phyloP scores from a whole-genome alignment of 2,113 vertebrate species.

The Mystacornis crossleyi region DNA sequence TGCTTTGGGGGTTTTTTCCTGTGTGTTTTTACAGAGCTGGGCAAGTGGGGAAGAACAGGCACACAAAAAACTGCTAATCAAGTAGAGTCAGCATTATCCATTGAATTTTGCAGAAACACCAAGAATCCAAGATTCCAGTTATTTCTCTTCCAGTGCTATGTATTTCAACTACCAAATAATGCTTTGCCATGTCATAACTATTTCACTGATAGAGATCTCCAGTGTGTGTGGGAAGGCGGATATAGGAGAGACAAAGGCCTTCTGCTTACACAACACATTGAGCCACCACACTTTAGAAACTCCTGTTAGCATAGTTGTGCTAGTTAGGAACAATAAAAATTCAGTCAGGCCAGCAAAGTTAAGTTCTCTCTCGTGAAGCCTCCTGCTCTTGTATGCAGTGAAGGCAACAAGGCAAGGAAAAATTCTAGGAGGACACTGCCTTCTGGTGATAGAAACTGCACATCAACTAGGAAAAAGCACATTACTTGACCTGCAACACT shows the following conservation, averaged over 20 bases:
- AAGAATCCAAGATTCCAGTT: not conserved
- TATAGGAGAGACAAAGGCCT: conserved; percentile 7
- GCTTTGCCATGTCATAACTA: not conserved
- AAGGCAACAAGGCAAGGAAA: not conserved
- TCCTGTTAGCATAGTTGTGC: not conserved
- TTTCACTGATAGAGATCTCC: conserved; percentile 4
- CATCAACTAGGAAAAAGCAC: not conserved
- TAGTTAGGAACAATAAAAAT: not conserved
- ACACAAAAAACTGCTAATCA: not conserved
- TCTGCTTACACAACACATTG: conserved; percentile 20
- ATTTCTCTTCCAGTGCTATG: not conserved
- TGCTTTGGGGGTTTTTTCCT: rapidly evolving
- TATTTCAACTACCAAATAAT: not conserved
- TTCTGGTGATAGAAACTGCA: not conserved
- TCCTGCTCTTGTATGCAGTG: not conserved
- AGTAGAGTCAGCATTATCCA: not conserved
- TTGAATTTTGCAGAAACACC: not conserved
- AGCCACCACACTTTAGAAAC: not conserved
- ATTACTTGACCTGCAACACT: not conserved
- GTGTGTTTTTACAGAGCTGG: not conserved
- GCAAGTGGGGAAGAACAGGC: not conserved
- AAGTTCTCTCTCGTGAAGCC: not conserved
- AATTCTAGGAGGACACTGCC: not conserved
- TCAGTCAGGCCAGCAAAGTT: not conserved
- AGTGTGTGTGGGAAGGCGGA: not conserved